Base-by-base conservation (phyloP, 2,113 vertebrate genomes). In the Hyperoodon ampullatus region DNA sequence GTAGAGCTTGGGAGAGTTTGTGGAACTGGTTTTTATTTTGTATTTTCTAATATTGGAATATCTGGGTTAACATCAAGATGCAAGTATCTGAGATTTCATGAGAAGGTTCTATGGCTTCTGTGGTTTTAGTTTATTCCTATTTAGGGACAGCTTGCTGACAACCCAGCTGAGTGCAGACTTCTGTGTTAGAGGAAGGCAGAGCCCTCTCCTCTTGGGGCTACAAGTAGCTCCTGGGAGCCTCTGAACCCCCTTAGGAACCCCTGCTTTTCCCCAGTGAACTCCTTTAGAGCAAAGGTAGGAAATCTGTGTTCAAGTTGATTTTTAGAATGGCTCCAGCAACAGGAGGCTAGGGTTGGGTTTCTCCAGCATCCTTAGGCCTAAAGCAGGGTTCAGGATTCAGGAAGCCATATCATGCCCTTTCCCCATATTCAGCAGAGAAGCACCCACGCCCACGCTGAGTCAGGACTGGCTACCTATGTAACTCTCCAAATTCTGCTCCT, bases 41-140 rank as follows among this genome's bases (percentile, higher is more conserved):
- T 44, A 35, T 95, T 80, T 75, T 94, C 60, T 81, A 58, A 50
- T 39, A 44, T 44, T 83, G 39, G 61, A 44, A 3, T 60, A 7
- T 90, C 30, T 42, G 68, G 24, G 30, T 61, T 74, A 53, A 60
- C 30, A 30, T 28, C 13, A 87, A 82, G 61, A 83, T 39, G 42
- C 68, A 81, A 2, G 19, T 28, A 26, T 95, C 33, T 85, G 89
- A 78, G 42, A 39, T 91, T 96, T 96, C 50, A 28, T 61, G 35
- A 95, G 91, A 78, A 91, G 74, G 47, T 44, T 26, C 35, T 83
- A 30, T 63, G 88, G 42, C 80, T 93, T 92, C 71, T 82, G 15
- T 89, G 82, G 55, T 78, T 96, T 65, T 47, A 30, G 30, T 83
- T 83, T 55, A 26, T 78, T 89, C 61, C 89, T 95, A 1, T 88